Conservation (phyloP, 1,140 invertebrate species). For the Drosophila sechellia region DNA sequence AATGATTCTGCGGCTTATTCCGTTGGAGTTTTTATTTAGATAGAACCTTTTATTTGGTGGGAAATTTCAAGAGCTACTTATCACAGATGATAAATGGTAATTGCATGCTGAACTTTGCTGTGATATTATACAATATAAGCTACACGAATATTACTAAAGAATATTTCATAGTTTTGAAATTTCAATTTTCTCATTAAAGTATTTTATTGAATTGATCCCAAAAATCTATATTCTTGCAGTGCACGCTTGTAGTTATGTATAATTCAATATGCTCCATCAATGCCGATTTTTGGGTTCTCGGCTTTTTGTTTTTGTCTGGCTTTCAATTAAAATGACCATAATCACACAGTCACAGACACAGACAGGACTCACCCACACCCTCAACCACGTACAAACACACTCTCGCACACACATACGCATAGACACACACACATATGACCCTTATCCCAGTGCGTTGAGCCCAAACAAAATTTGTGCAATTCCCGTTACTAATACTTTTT, state of each 20-base stretch:
- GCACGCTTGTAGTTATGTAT: constrained; percentile 53
- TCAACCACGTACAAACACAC: constrained; percentile 1
- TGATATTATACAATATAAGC: too few species aligned
- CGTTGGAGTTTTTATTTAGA: too few species aligned
- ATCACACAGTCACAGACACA: constrained; percentile 28
- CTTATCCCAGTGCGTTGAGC: constrained; percentile 30
- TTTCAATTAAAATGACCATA: constrained; percentile 78
- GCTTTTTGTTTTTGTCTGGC: constrained; percentile 64
- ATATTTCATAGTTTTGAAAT: neutral
- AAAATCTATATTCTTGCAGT: constrained; percentile 5
- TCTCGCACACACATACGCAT: constrained; percentile 2
- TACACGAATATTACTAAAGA: neutral
- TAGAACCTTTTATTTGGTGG: too few species aligned
- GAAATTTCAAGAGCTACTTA: too few species aligned
- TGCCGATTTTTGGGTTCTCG: constrained; percentile 49
- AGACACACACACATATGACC: constrained; percentile 18
- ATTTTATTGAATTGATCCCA: neutral
- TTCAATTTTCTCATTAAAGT: too few species aligned
- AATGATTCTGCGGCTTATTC: too few species aligned
- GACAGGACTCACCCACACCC: constrained; percentile 15
- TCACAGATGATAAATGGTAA: too few species aligned
- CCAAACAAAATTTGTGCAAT: constrained; percentile 74
- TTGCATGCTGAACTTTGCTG: too few species aligned
- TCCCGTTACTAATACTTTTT: constrained; percentile 82
- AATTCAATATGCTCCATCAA: constrained; percentile 77